A percentile compares a stretch with the other conserved stretches of the same genome.
Conservation (phyloP, 2,888 invertebrate genomes). For the Cyclophora punctaria region DNA sequence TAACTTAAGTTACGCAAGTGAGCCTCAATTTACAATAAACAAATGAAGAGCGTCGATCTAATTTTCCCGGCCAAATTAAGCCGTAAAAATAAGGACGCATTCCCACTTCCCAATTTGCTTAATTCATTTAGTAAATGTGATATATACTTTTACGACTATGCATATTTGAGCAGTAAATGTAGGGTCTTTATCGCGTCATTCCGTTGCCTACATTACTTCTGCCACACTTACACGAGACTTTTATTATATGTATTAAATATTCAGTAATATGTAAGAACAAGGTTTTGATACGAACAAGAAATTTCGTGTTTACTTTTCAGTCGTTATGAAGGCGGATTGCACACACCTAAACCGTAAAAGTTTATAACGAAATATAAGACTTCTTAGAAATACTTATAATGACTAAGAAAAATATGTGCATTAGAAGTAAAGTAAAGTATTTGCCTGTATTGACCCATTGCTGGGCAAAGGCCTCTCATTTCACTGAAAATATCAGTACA, state of each 20-base stretch:
- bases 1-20: too few relatives aligned
- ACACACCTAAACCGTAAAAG: too few relatives aligned
- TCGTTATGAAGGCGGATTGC: too few relatives aligned
- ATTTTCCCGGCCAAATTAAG: slow-evolving; percentile 28
- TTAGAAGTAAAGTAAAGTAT: too few relatives aligned
- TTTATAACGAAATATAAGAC: too few relatives aligned
- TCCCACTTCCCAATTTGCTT: slow-evolving; percentile 33
- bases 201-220: slow-evolving; percentile 12
- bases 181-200: slow-evolving; percentile 20
- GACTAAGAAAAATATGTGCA: too few relatives aligned
- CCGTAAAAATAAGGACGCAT: slow-evolving; percentile 36
- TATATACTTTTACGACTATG: slow-evolving; percentile 27
- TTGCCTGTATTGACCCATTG: too few relatives aligned
- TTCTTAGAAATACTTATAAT: too few relatives aligned
- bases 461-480: too few relatives aligned
- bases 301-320: too few relatives aligned
- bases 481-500: too few relatives aligned
- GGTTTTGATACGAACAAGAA: not conserved
- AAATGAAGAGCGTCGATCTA: slow-evolving; percentile 15
- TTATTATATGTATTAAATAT: slow-evolving; percentile 1
- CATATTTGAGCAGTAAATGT: slow-evolving; percentile 29
- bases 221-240: not conserved
- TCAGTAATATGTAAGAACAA: slow-evolving; percentile 7
- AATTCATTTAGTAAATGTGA: slow-evolving; percentile 34
- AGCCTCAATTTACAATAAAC: too few relatives aligned